Base-by-base conservation (phyloP, 2,888 invertebrate genomes). In the Helobdella robusta region DNA sequence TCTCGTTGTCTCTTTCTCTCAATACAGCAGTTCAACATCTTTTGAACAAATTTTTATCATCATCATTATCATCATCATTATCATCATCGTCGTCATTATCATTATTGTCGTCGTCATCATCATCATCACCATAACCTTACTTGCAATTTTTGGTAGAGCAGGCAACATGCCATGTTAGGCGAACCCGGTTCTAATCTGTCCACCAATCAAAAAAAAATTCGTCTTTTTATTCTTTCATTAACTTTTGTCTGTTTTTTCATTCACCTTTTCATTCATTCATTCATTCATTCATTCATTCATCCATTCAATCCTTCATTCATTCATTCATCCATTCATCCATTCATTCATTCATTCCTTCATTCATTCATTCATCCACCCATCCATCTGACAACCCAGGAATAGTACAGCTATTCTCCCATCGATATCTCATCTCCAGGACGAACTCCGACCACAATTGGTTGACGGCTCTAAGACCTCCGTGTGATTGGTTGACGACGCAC, bases 381-480 rank as follows among this genome's bases (percentile, higher is more conserved):
- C 18, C 23, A n/a, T 8, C 20, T 6, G 63, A 72, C 70, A 68
- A 76, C 76, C 75, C 75, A 30, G 75, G 71, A 50, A 78, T 71
- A 44, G 70, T 65, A 67, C 72, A 73, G 70, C 73, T 75, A 69
- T 77, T 76, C 74, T 95, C 93, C 89, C 92, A 92, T 34, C 92
- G 83, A 75, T 87, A 88, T 69, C 93, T 84, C 77, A 97, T 84
- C 78, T 93, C 91, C 73, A 91, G 86, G 0, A 88, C 85, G 75
- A 97, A 89, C 77, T 93, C 92, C 74, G 89, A 88, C 95, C 95
- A 97, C 18, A 95, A 78, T 75, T 94, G 91, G 0, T 90, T 89
- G 64, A 92, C 83, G 0, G 86, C 83, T 23, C 75, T 70, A 25
- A 81, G 69, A 4, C 89, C 86, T 25, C 88, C 85, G 65, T 74